Evolutionary conservation across 2,888 invertebrate genomes (phyloP).

Genomic region (Aporophyla nigra): DNA sequence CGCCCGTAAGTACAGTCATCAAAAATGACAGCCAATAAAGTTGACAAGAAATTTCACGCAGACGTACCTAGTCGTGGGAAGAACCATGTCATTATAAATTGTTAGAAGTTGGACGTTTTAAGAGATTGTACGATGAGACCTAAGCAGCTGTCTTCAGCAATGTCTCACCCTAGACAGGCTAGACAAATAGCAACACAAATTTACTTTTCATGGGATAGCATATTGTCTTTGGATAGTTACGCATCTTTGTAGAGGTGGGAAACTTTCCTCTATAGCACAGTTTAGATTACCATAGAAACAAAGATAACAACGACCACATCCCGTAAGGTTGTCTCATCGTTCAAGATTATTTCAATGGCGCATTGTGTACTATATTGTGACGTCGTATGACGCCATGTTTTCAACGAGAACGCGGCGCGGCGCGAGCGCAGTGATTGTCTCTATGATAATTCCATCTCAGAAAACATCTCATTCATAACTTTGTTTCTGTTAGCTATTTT

Average conservation of each 20-base stretch:
- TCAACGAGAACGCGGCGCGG: conserved; percentile 24
- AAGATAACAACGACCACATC: conserved; percentile 2
- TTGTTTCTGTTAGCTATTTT: not conserved
- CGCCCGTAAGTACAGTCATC: too few relatives aligned
- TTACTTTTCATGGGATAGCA: not conserved
- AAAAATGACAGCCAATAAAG: too few relatives aligned
- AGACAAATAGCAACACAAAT: not conserved
- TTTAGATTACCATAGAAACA: conserved; percentile 9
- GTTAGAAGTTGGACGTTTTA: not conserved
- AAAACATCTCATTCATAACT: conserved; percentile 32
- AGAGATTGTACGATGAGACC: not conserved
- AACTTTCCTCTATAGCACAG: not conserved
- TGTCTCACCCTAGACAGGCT: not conserved
- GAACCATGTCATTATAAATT: too few relatives aligned
- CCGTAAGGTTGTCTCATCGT: conserved; percentile 42
- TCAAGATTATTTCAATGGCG: conserved; percentile 55
- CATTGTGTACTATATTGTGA: conserved; percentile 50
- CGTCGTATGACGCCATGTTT: conserved; percentile 50
- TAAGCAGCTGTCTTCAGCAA: not conserved
- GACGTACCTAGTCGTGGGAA: too few relatives aligned
- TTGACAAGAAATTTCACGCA: too few relatives aligned
- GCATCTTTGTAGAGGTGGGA: not conserved
- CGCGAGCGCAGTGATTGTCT: conserved; percentile 48
- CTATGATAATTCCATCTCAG: conserved; percentile 46
- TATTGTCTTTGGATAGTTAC: not conserved